Conservation (phyloP, 2,113 vertebrate species). For the zebrafish (Danio rerio) region GRCz12tu NC_133199.1:2001001-2001500, state of each 20-base stretch:
- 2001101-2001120: constrained; percentile 32
- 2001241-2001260: constrained; percentile 60
- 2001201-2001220: constrained; percentile 58
- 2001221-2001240: constrained; percentile 52
- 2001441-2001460: not conserved
- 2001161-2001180: constrained; percentile 37
- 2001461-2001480: not conserved
- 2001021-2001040: constrained; percentile 38
- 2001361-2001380: constrained; percentile 53
- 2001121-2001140: constrained; percentile 7
- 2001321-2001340: constrained; percentile 63
- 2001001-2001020: constrained; percentile 43
- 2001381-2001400: constrained; percentile 31
- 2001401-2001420: constrained; percentile 12
- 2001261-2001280: constrained; percentile 40
- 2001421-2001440: not conserved
- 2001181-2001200: constrained; percentile 58
- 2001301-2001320: constrained; percentile 48
- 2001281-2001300: constrained; percentile 46
- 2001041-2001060: constrained; percentile 45
- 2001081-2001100: not conserved
- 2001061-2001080: not conserved
- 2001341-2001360: constrained; percentile 61
- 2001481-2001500: not conserved
- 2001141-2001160: not conserved